Conservation (phyloP, 1,140 invertebrate species). For the Drosophila nannoptera region DNA sequence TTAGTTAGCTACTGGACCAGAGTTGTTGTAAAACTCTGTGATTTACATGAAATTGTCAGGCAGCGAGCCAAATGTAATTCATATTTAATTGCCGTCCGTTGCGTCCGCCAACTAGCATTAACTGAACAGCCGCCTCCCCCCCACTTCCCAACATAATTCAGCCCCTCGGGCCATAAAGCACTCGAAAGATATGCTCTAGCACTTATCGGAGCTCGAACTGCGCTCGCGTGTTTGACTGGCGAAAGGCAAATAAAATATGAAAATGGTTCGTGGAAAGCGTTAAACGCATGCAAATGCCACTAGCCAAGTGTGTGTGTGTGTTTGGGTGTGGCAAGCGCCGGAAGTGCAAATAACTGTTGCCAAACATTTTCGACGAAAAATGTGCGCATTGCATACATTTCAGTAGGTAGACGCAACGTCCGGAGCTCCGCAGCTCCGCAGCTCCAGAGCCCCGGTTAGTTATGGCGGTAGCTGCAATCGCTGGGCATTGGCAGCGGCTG, state of each 20-base stretch:
- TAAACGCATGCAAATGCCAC: slow-evolving; percentile 37
- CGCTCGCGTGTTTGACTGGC: slow-evolving; percentile 43
- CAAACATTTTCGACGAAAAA: slow-evolving; percentile 72
- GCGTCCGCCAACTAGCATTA: slow-evolving; percentile 22
- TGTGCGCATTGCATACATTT: slow-evolving; percentile 67
- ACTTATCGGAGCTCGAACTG: slow-evolving; percentile 49
- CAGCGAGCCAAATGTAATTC: slow-evolving; percentile 27
- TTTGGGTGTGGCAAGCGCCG: slow-evolving; percentile 42
- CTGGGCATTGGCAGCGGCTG: neutral
- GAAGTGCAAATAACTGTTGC: slow-evolving; percentile 76
- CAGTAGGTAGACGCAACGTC: neutral
- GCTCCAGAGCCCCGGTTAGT: neutral
- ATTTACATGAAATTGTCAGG: slow-evolving; percentile 35
- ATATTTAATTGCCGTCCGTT: slow-evolving; percentile 30
- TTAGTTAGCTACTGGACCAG: slow-evolving; percentile 34
- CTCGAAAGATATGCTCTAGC: slow-evolving; percentile 27
- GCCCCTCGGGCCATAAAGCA: neutral
- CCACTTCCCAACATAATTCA: neutral
- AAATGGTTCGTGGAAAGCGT: slow-evolving; percentile 47
- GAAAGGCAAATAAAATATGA: slow-evolving; percentile 67
- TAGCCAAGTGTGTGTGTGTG: neutral
- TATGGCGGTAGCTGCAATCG: neutral
- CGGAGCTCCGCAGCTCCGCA: neutral
- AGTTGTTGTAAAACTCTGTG: slow-evolving; percentile 21
- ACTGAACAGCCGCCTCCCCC: slow-evolving; percentile 1